Base-by-base conservation (phyloP, 2,888 invertebrate genomes). In the Hermodice carunculata region DNA sequence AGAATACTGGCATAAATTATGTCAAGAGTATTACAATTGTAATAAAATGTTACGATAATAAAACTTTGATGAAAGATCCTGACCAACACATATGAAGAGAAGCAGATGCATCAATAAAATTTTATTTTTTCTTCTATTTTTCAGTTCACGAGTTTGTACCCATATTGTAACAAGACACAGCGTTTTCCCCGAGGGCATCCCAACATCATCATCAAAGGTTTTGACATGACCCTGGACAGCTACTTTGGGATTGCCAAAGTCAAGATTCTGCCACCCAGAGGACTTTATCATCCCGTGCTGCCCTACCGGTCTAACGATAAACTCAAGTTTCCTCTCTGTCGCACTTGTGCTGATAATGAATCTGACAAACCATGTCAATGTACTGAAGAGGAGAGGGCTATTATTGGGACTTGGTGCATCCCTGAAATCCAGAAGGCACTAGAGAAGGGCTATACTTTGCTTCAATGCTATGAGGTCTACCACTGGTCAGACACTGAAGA, bases 251-350 rank as follows among this genome's bases (percentile, higher is more conserved):
- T 79, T 0, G 57, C 76, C 4, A 70, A 78, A 43, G 77, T 76
- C 59, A 71, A 64, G 53, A 60, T 80, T 4, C 22, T 78, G 22
- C 76, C 79, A n/a, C 79, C 77, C 1, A 51, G 65, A 37, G 54
- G 68, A 5, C 61, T 82, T 11, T 83, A 72, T 57, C 77, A 78
- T 51, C 81, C 80, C 0, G 80, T 83, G 0, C 61, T 83, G 11
- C 82, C 83, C 0, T 56, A 67, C 3, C 69, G 72, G 59, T 73
- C 77, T 48, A 73, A 78, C 51, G 69, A 69, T 0, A 77, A 78
- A 64, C 60, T 85, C n/a, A 74, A 81, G 67, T 86, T 85, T 70
- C 66, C 75, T 1, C 64, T 86, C 3, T 85, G 85, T 72, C 67
- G 76, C 5, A 73, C 71, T 0, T 84, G 84, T 64, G 78, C 71